Evolutionary conservation across 1,140 invertebrate genomes (phyloP).

Genomic region (Cataglyphis hispanica): DNA sequence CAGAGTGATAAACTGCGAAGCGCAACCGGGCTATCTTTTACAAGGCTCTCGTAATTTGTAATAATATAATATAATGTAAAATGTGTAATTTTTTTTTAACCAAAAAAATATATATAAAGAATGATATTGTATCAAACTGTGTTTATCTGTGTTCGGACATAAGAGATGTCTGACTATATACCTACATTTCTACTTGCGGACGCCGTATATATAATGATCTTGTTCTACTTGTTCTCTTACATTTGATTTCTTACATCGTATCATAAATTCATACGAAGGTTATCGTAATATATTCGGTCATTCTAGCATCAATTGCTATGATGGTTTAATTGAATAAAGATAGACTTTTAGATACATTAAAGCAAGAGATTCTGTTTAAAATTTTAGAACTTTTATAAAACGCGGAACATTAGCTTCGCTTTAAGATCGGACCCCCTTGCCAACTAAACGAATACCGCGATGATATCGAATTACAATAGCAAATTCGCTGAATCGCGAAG

Average conservation of each 20-base stretch:
- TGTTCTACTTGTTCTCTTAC: not conserved
- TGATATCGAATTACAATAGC: conserved; percentile 64
- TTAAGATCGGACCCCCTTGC: not conserved
- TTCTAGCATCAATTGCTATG: not conserved
- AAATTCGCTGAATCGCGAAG: conserved; percentile 71
- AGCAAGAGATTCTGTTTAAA: not conserved
- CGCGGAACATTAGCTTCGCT: not conserved
- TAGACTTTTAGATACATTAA: not conserved
- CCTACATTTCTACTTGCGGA: not conserved
- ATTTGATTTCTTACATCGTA: too few species aligned
- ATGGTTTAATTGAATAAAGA: not conserved
- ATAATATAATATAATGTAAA: not conserved
- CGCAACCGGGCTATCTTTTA: not conserved
- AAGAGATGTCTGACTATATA: not conserved
- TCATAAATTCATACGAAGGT: not conserved
- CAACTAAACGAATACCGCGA: not conserved
- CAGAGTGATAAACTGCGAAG: conserved; percentile 7
- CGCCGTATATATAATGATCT: not conserved
- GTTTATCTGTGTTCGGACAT: not conserved
- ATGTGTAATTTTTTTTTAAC: conserved; percentile 19
- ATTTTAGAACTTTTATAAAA: not conserved
- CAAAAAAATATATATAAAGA: not conserved
- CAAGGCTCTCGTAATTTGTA: not conserved
- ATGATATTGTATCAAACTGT: not conserved
- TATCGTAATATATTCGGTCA: not conserved